Evolutionary conservation across 2,113 vertebrate genomes (phyloP).

Genomic region (Podilymbus podiceps): DNA sequence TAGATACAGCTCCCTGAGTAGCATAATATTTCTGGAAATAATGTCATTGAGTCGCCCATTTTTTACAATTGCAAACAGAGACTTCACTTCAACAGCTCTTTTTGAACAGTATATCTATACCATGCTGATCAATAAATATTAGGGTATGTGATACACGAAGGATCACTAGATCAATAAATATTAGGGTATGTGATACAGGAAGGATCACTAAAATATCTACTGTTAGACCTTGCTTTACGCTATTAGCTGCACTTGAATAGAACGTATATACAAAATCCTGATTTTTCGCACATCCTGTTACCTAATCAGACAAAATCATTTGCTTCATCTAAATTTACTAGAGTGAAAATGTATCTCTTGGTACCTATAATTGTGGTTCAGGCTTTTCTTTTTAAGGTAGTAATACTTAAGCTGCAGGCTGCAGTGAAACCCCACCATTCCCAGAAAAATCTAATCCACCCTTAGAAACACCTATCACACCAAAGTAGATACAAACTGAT

Average conservation of each 20-base stretch:
- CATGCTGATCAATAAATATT: background rate
- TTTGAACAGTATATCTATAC: background rate
- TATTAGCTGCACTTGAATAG: background rate
- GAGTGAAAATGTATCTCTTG: background rate
- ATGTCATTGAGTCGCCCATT: fast-evolving
- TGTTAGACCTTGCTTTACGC: background rate
- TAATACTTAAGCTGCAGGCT: slow-evolving; percentile 15
- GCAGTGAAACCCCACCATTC: background rate
- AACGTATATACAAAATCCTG: background rate
- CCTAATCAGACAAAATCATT: background rate
- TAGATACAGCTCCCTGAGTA: background rate
- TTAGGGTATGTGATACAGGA: background rate
- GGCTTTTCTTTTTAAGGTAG: slow-evolving; percentile 56
- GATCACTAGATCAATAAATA: no score
- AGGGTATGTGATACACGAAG: no score
- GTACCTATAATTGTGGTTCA: background rate
- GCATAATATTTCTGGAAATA: background rate
- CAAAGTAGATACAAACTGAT: slow-evolving; percentile 43
- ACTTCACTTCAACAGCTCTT: background rate
- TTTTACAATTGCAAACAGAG: background rate
- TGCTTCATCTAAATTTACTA: background rate
- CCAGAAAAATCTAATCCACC: slow-evolving; percentile 45
- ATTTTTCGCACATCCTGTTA: background rate
- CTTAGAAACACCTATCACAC: slow-evolving; percentile 58
- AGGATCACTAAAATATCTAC: background rate